A percentile compares a stretch with the other conserved stretches of the same genome.
phyloP scores from a whole-genome alignment of 2,113 vertebrate genomes.

The Turdus rufiventris region DNA sequence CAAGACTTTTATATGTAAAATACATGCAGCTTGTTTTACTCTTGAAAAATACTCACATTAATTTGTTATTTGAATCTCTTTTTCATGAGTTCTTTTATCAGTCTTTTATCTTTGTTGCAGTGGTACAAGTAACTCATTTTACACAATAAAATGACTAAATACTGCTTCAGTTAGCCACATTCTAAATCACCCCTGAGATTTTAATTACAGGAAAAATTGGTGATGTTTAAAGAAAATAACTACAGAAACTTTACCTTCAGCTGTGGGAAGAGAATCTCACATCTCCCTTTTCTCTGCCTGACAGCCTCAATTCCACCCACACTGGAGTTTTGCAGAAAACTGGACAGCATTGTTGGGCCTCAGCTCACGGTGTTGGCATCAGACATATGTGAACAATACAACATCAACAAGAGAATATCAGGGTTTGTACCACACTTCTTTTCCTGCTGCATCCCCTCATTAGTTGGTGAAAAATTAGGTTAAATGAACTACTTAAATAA shows the following conservation, averaged over 20 bases:
- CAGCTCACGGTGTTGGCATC: slow-evolving; percentile 95
- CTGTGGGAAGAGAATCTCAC: not conserved
- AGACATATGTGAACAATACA: slow-evolving; percentile 97
- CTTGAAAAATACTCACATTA: not conserved
- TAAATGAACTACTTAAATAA: not conserved
- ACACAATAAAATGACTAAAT: not conserved
- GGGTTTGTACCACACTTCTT: slow-evolving; percentile 78
- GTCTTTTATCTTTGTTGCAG: not conserved
- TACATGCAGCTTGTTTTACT: not conserved
- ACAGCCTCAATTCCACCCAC: slow-evolving; percentile 85
- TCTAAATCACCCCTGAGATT: not conserved
- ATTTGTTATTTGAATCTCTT: not conserved
- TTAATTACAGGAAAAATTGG: not conserved
- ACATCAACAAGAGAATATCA: slow-evolving; percentile 91
- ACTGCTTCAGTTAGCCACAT: not conserved
- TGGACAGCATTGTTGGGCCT: slow-evolving; percentile 92
- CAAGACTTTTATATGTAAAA: not conserved
- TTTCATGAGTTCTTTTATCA: not conserved
- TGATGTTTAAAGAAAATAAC: not conserved
- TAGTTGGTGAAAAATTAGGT: not conserved
- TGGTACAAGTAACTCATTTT: not conserved
- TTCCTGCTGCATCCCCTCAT: not conserved
- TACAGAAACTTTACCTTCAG: not conserved
- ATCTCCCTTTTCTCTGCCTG: not conserved
- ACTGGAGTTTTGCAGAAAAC: slow-evolving; percentile 89